Evolutionary conservation across 2,797 vertebrate species (phyloP).

Genomic region (Manis pentadactyla): DNA sequence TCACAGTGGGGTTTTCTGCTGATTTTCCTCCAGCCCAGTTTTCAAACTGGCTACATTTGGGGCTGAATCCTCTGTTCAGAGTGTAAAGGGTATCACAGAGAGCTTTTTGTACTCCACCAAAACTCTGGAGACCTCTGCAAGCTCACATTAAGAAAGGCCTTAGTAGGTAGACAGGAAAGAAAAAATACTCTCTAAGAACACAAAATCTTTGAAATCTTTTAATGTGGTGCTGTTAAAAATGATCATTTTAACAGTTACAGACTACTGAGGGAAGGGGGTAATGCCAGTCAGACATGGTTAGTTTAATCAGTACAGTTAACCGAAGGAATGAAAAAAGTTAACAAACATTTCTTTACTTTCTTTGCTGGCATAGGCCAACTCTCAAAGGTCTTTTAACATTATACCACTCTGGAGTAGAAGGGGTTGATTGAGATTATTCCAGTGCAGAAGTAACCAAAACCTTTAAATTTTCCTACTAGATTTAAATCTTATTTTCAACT

Average conservation of each 20-base stretch:
- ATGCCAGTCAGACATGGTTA: background rate
- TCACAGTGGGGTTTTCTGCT: background rate
- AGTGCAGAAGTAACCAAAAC: background rate
- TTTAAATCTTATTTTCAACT: conserved; percentile 30
- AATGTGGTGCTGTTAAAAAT: background rate
- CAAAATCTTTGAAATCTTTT: background rate
- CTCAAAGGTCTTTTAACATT: background rate
- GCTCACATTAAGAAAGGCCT: background rate
- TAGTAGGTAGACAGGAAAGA: background rate
- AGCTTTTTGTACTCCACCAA: background rate
- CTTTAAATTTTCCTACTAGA: background rate
- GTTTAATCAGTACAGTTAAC: background rate
- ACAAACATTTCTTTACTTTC: background rate
- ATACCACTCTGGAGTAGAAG: background rate
- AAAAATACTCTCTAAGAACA: background rate
- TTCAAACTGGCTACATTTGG: background rate
- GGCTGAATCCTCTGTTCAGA: background rate
- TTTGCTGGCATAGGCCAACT: background rate
- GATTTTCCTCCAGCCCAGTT: background rate
- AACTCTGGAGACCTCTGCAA: background rate
- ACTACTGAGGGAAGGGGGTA: background rate
- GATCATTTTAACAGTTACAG: background rate
- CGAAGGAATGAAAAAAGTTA: background rate
- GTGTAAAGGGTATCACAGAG: background rate
- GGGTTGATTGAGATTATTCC: background rate